Base-by-base conservation (phyloP, 2,113 vertebrate species). In the Catharus minimus region DNA sequence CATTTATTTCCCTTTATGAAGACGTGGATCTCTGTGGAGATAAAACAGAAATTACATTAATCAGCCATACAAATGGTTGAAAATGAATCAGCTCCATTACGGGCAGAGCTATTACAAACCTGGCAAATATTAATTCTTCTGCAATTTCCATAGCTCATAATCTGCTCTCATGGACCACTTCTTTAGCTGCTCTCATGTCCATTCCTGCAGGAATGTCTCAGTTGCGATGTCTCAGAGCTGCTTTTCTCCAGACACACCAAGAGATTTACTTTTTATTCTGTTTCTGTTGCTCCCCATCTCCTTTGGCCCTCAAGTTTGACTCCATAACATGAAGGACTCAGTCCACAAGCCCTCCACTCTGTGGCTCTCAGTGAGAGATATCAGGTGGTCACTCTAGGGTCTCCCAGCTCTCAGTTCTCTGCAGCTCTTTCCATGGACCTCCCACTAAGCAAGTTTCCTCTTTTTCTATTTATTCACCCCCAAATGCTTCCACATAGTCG, bases 401-500 rank as follows among this genome's bases (percentile, higher is more conserved):
- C 49, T 93, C 43, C 22, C 28, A 65, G 2, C 65, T 83, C 86
- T 90, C 33, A 49, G 28, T 43, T 44, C 57, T 94, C 22, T 84
- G 23, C 73, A 65, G 28, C 18, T 57, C 21, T 65, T 93, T 82
- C 69, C 38, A 61, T 27, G 86, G 91, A 93, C 89, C 87, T 96
- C 89, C 89, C 74, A 90, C 84, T 33, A 55, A 72, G 71, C 38
- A 89, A 89, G 57, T 89, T 94, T 95, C 66, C 69, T 90, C 33
- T 74, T 89, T 86, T 56, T 86, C 13, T 92, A 38, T 84, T 92
- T 93, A 84, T 92, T 95, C 87, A 92, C 91, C 91, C 73, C 81
- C 74, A 87, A 94, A 92, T 87, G 38, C 53, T 1, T 1, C 81
- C 74, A 92, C 33, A 75, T 72, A 96, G 15, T 75, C 74, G 65